phyloP scores from a whole-genome alignment of 2,888 invertebrate genomes.

The Drosophila falleni region DNA sequence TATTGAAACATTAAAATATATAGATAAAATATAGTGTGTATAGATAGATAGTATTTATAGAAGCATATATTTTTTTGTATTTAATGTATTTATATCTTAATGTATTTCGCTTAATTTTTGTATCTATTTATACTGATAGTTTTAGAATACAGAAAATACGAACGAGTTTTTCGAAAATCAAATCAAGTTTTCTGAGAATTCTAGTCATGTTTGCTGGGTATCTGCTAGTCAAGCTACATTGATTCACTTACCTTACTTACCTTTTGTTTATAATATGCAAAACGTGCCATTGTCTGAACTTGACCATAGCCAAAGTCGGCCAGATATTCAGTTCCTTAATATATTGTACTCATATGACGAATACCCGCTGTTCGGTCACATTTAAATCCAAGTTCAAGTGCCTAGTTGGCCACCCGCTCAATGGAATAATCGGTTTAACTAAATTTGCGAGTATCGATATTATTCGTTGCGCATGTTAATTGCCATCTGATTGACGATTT shows the following conservation, averaged over 20 bases:
- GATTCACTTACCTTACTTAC: background rate
- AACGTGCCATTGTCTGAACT: conserved; percentile 64
- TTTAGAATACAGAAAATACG: no score
- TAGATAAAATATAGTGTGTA: no score
- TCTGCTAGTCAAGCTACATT: background rate
- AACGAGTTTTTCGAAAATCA: background rate
- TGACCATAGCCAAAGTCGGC: conserved; percentile 59
- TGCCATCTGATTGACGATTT: conserved; percentile 55
- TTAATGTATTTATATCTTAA: no score
- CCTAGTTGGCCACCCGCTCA: conserved; percentile 45
- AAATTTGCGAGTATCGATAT: conserved; percentile 59
- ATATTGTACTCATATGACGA: conserved; percentile 8
- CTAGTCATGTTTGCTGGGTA: conserved; percentile 18
- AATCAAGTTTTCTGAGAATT: background rate
- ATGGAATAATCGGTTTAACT: conserved; percentile 38
- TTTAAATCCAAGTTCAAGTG: conserved; percentile 75
- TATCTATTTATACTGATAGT: no score
- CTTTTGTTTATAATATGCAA: conserved; percentile 53
- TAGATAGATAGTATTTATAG: no score
- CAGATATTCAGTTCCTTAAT: conserved; percentile 48
- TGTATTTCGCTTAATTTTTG: no score
- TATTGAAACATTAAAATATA: no score
- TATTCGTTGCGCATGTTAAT: conserved; percentile 64
- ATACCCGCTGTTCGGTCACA: conserved; percentile 37
- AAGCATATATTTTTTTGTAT: no score